Evolutionary conservation across 2,797 vertebrate species (phyloP).

Genomic region (Vultur gryphus): DNA sequence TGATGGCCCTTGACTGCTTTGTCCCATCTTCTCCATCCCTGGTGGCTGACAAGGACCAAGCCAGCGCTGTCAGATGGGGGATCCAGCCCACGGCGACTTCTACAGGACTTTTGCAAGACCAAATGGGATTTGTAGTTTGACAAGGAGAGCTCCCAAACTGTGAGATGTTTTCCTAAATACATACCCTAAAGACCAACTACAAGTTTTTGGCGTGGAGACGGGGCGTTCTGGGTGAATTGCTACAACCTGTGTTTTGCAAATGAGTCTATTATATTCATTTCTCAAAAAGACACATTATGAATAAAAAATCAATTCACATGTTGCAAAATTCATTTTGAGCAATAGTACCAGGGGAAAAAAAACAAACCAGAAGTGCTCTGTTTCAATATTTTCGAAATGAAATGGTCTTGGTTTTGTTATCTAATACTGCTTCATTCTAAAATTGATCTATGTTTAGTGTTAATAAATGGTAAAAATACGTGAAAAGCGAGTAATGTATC

Average conservation of each 20-base stretch:
- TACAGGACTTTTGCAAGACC: background rate
- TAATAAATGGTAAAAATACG: constrained; percentile 26
- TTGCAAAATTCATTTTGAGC: background rate
- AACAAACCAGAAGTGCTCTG: background rate
- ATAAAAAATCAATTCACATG: constrained; percentile 33
- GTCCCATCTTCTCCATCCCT: background rate
- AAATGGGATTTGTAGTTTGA: background rate
- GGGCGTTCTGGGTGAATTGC: background rate
- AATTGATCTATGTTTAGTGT: constrained; percentile 18
- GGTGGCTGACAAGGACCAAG: background rate
- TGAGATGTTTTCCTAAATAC: background rate
- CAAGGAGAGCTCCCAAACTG: background rate
- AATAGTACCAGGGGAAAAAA: background rate
- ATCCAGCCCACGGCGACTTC: background rate
- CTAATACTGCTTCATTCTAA: background rate
- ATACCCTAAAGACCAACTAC: background rate
- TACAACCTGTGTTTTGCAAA: background rate
- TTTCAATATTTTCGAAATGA: background rate
- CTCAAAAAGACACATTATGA: background rate
- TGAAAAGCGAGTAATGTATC: background rate
- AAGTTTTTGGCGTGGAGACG: background rate
- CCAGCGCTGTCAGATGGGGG: background rate
- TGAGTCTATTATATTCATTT: background rate
- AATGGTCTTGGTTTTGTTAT: background rate
- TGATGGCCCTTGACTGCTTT: background rate